phyloP scores from a whole-genome alignment of 2,888 invertebrate genomes.

The Zele albiditarsus region DNA sequence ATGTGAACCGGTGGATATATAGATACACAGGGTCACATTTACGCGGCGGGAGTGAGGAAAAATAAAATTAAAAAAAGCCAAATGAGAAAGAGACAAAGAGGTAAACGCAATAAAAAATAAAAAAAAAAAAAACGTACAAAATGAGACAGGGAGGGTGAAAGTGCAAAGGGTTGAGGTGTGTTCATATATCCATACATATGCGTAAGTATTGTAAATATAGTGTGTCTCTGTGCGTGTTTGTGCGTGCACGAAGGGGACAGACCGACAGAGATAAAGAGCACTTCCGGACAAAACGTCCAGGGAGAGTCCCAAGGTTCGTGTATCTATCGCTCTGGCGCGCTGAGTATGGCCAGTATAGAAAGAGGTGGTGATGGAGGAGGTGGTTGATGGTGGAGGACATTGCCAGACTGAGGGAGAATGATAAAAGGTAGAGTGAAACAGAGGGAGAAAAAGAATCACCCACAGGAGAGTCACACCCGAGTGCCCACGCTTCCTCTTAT shows the following conservation, averaged over 20 bases:
- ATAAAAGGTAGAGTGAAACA: conserved; percentile 16
- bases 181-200: conserved; percentile 34
- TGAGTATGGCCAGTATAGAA: conserved; percentile 5
- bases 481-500: conserved; percentile 72
- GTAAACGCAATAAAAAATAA: conserved; percentile 9
- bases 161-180: conserved; percentile 14
- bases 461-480: conserved; percentile 71
- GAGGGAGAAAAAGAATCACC: conserved; percentile 56
- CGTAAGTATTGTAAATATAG: conserved; percentile 42
- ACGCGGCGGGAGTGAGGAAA: conserved; percentile 15
- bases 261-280: conserved; percentile 72
- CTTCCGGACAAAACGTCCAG: conserved; percentile 67
- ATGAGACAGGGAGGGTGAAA: conserved; percentile 33
- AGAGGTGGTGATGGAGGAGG: conserved; percentile 18
- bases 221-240: conserved; percentile 33
- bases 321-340: conserved; percentile 47
- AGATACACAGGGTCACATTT: not conserved
- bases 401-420: conserved; percentile 16
- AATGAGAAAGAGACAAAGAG: conserved; percentile 5
- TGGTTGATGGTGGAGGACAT: conserved; percentile 27
- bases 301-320: conserved; percentile 38
- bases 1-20: conserved; percentile 30
- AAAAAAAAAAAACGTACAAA: not conserved
- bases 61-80: conserved; percentile 7
- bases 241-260: conserved; percentile 61